phyloP scores from a whole-genome alignment of 2,113 vertebrate genomes.

The Rattus rattus region DNA sequence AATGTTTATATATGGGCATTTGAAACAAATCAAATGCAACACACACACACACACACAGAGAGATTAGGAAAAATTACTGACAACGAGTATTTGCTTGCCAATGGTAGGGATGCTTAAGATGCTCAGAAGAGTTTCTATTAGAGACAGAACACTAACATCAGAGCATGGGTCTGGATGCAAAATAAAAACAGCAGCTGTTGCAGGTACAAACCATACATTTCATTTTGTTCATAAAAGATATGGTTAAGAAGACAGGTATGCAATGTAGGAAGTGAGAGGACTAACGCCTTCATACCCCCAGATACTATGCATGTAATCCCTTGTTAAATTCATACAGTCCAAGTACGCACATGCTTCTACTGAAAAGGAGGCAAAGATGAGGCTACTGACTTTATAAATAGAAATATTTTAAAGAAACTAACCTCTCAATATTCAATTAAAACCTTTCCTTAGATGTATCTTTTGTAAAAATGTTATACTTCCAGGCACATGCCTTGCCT shows the following conservation, averaged over 20 bases:
- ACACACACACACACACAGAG: neutral
- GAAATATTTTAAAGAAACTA: slow-evolving; percentile 60
- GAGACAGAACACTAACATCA: neutral
- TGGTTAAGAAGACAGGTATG: neutral
- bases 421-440: slow-evolving; percentile 50
- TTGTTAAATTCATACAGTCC: slow-evolving; percentile 30
- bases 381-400: slow-evolving; percentile 60
- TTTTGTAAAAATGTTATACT: slow-evolving; percentile 20
- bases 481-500: slow-evolving; percentile 16
- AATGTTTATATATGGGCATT: neutral
- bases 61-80: slow-evolving; percentile 14
- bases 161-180: slow-evolving; percentile 5
- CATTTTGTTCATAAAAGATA: slow-evolving; percentile 13
- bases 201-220: slow-evolving; percentile 33
- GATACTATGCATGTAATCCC: neutral
- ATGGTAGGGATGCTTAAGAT: slow-evolving; percentile 11
- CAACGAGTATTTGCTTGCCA: neutral
- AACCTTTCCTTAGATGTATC: slow-evolving; percentile 40
- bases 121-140: slow-evolving; percentile 24
- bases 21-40: slow-evolving; percentile 46
- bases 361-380: slow-evolving; percentile 58
- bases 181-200: slow-evolving; percentile 47
- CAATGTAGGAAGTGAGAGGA: neutral
- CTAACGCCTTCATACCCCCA: neutral
- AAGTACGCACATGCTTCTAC: slow-evolving; percentile 27